A percentile compares a stretch with the other conserved stretches of the same genome.
phyloP scores from a whole-genome alignment of 1,140 invertebrate genomes.

The Zelostemma sp. region DNA sequence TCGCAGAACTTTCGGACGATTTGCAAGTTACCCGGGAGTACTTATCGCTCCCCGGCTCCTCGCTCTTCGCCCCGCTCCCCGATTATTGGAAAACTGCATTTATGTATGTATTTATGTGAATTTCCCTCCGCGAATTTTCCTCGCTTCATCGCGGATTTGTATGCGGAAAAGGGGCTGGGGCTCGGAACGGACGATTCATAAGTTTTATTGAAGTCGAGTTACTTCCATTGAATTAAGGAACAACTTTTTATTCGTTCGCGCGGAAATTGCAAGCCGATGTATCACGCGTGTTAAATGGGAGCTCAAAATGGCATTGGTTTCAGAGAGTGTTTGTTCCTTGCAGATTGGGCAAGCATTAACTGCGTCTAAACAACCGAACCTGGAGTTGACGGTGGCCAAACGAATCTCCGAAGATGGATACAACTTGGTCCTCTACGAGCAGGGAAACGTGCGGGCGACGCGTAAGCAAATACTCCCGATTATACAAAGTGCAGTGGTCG shows the following conservation, averaged over 20 bases:
- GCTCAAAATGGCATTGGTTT: conserved; percentile 21
- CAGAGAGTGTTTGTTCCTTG: conserved; percentile 33
- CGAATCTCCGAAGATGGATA: conserved; percentile 40
- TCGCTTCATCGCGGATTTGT: no score
- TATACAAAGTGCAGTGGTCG: conserved; percentile 64
- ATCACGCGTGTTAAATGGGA: not conserved
- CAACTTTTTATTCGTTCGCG: not conserved
- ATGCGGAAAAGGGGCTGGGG: no score
- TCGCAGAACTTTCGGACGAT: conserved; percentile 22
- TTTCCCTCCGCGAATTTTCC: not conserved
- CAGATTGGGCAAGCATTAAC: conserved; percentile 57
- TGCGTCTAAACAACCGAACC: conserved; percentile 40
- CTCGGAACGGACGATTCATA: not conserved
- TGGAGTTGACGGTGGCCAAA: conserved; percentile 56
- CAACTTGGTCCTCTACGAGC: conserved; percentile 64
- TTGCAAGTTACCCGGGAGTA: conserved; percentile 15
- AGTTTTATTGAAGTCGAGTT: no score
- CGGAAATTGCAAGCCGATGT: no score
- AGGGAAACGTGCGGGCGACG: conserved; percentile 71
- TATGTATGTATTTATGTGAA: conserved; percentile 10
- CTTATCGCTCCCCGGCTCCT: conserved; percentile 16
- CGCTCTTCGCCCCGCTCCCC: conserved; percentile 4
- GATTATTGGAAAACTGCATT: conserved; percentile 35
- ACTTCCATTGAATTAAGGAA: not conserved
- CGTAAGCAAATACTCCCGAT: conserved; percentile 76